phyloP scores from a whole-genome alignment of 2,888 invertebrate genomes.

The Sesia apiformis region DNA sequence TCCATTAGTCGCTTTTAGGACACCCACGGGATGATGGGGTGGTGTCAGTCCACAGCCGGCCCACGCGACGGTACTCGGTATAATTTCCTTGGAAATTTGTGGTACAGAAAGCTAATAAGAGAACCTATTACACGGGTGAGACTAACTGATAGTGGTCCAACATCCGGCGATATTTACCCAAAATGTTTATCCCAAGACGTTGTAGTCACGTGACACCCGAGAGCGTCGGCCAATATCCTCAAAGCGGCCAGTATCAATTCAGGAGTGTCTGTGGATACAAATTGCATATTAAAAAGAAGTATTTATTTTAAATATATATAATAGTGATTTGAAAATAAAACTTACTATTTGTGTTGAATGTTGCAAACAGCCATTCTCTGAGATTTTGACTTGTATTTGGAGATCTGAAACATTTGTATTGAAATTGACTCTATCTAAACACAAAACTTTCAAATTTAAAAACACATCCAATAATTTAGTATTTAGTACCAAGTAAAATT shows the following conservation, averaged over 20 bases:
- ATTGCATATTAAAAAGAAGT: background rate
- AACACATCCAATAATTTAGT: too few species aligned
- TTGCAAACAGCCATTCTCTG: conserved; percentile 76
- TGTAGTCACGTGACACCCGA: conserved; percentile 85
- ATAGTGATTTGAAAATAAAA: conserved; percentile 5
- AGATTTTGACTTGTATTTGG: conserved; percentile 78
- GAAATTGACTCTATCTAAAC: too few species aligned
- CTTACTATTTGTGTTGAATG: conserved; percentile 75
- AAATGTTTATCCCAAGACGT: conserved; percentile 86
- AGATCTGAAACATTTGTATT: conserved; percentile 42
- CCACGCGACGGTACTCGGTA: too few species aligned
- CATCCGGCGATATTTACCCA: conserved; percentile 29
- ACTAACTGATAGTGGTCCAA: background rate
- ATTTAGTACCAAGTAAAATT: too few species aligned
- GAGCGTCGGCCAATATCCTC: conserved; percentile 83
- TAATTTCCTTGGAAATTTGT: too few species aligned
- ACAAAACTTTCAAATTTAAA: too few species aligned
- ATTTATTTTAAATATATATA: background rate
- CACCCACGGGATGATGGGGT: too few species aligned
- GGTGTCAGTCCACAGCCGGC: too few species aligned
- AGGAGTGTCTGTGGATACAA: conserved; percentile 72
- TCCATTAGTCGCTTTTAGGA: too few species aligned
- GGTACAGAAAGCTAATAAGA: too few species aligned
- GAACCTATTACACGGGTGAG: too few species aligned
- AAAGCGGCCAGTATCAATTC: conserved; percentile 81